Conservation (phyloP, 1,140 invertebrate genomes). For the Drosophila punjabiensis region DNA sequence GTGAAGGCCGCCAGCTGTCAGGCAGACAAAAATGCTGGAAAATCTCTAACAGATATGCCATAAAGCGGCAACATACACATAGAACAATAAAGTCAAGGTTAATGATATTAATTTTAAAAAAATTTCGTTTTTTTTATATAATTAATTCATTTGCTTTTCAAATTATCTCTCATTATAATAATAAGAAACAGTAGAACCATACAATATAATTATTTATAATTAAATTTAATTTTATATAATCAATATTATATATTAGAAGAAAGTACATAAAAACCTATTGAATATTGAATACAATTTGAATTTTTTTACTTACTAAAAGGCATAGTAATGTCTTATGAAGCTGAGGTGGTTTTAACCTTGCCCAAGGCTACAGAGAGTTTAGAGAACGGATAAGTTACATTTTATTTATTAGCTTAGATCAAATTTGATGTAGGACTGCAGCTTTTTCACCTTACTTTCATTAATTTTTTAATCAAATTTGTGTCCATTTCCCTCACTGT, state of each 20-base stretch:
- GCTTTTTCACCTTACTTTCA: not conserved
- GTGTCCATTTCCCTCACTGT: not conserved
- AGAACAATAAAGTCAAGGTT: slow-evolving; percentile 7
- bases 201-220: no score
- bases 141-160: no score
- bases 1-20: slow-evolving; percentile 58
- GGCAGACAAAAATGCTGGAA: slow-evolving; percentile 30
- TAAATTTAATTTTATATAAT: not conserved
- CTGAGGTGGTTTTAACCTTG: no score
- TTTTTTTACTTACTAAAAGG: no score
- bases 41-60: slow-evolving; percentile 34
- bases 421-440: not conserved
- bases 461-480: no score
- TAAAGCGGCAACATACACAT: slow-evolving; percentile 19
- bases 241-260: not conserved
- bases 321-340: no score
- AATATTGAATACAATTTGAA: no score
- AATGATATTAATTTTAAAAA: not conserved
- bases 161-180: no score
- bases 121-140: not conserved
- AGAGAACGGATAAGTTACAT: not conserved
- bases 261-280: no score
- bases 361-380: not conserved
- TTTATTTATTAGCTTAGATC: not conserved
- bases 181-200: not conserved